Evolutionary conservation across 2,797 vertebrate genomes (phyloP), one percentile per base, ranked within the genome.

Genomic region (Prionace glauca): DNA sequence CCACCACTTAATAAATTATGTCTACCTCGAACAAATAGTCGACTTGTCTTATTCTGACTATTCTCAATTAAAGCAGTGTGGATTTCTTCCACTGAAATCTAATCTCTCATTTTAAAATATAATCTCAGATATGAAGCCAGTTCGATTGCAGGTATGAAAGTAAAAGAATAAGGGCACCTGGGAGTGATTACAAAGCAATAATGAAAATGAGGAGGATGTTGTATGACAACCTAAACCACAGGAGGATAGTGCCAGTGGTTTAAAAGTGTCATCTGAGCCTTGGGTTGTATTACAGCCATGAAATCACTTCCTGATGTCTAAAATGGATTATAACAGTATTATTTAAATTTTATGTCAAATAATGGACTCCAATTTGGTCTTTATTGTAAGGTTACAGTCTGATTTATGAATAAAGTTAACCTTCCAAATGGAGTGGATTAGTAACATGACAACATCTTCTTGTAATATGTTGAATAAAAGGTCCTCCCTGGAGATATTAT

Each of bases 271-370:
- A 95, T 72, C 93, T 32, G 93, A 95, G 45, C 45, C 93, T 45
- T 56, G 71, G 71, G 26, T 74, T 77, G 5, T 32, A 74, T 74
- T 74, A 77, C 93, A 95, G 50, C 45, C 71, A 56, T 95, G 36
- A 74, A 95, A 95, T 95, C 93, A 60, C 93, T 95, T 95, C 93
- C 93, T 95, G 71, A 72, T 77, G 72, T 95, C 29, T 56, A 95
- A 32, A n/a, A 24, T 29, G 18, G 93, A 74, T 72, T 94, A 72
- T 71, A 72, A 91, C 32, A 45, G 67, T 32, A 29, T 72, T 72
- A 45, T 77, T 95, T 95, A 77, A 50, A 56, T 50, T 95, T 56
- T 8, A 56, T 74, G 72, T 91, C 69, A 72, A 95, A 74, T 95
- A 56, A 95, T 95, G 60, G 81, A 84, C 79, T 84, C 16, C 22